A percentile compares a stretch with the other conserved stretches of the same genome.
These are phyloP conservation scores for Oryzias javanicus DNA, from an alignment of 2,113 vertebrate species.

Conservation along the genomic window DNA sequence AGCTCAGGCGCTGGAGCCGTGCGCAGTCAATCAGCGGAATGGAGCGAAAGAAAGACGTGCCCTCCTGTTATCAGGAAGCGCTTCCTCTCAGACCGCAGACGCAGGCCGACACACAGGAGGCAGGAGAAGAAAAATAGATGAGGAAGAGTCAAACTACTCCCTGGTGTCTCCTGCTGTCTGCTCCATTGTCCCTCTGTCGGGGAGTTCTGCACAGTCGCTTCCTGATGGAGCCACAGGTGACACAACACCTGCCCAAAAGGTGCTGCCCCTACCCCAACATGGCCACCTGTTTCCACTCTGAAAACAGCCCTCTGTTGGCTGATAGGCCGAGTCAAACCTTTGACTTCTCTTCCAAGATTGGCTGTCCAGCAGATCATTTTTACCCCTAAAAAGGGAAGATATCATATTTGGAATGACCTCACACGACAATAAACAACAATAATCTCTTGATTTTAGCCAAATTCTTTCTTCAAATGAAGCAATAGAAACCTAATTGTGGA, in stretches of 20 bases:
- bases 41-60: constrained; percentile 59
- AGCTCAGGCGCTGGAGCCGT: constrained; percentile 56
- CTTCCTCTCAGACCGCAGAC: constrained; percentile 17
- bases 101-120: too few species aligned
- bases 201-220: constrained; percentile 24
- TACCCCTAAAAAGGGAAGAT: too few species aligned
- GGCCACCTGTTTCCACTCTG: constrained; percentile 34
- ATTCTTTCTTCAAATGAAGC: too few species aligned
- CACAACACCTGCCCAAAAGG: constrained; percentile 71
- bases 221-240: constrained; percentile 71
- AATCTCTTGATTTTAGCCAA: too few species aligned
- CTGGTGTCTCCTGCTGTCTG: constrained; percentile 1
- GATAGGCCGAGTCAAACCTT: too few species aligned
- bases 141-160: background rate
- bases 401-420: too few species aligned
- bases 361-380: too few species aligned
- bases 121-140: constrained; percentile 11
- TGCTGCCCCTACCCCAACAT: constrained; percentile 29
- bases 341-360: too few species aligned
- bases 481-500: too few species aligned
- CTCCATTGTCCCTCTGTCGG: constrained; percentile 3
- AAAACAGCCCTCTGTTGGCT: too few species aligned
- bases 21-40: constrained; percentile 67
- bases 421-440: too few species aligned
- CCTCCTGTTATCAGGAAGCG: constrained; percentile 62